A percentile compares a stretch with the other conserved stretches of the same genome.
Conservation (phyloP, 2,113 vertebrate species). For the Mastomys natalensis region DNA sequence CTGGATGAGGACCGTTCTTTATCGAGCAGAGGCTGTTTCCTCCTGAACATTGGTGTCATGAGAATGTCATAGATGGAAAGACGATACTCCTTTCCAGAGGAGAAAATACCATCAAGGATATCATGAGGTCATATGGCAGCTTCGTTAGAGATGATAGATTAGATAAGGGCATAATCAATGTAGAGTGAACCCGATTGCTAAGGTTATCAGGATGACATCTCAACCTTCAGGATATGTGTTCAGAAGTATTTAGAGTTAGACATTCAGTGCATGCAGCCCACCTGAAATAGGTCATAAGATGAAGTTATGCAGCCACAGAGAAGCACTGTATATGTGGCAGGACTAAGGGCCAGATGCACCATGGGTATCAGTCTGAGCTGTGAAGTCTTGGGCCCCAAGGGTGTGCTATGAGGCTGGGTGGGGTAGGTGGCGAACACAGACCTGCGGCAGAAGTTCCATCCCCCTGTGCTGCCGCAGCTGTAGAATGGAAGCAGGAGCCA, state of each 20-base stretch:
- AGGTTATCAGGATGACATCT: not conserved
- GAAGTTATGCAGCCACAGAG: not conserved
- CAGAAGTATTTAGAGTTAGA: not conserved
- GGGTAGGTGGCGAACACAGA: not conserved
- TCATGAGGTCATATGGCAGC: not conserved
- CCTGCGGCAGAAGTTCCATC: too few relatives aligned
- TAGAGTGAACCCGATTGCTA: not conserved
- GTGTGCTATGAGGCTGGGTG: not conserved
- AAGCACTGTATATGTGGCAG: not conserved
- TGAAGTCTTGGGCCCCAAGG: not conserved
- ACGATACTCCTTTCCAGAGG: not conserved
- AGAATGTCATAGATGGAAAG: not conserved
- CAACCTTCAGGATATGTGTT: not conserved
- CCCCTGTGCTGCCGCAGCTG: not conserved
- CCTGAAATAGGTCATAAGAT: not conserved
- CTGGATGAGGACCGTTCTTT: not conserved
- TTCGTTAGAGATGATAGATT: not conserved
- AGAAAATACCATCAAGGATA: not conserved
- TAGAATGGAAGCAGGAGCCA: not conserved
- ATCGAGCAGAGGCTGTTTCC: not conserved
- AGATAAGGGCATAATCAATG: not conserved
- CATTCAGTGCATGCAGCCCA: not conserved
- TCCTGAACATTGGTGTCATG: not conserved
- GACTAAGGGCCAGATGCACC: not conserved
- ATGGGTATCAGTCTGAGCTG: not conserved